These are phyloP conservation scores for Probosciger aterrimus DNA, from an alignment of 2,113 vertebrate genomes.

Conservation along the genomic window DNA sequence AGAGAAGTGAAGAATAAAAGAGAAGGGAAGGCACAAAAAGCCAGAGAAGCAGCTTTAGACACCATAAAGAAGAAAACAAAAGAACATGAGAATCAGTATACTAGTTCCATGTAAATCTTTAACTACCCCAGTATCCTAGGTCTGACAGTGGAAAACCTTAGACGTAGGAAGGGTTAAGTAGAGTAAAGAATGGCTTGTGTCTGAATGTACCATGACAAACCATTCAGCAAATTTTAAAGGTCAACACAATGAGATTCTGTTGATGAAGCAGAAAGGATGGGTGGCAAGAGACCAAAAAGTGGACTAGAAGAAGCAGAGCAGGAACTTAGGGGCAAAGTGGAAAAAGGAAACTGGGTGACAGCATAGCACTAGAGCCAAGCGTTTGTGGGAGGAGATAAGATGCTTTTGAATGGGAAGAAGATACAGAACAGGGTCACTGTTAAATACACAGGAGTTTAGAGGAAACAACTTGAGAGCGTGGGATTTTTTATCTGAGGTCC, in stretches of 20 bases:
- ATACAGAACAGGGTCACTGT: not conserved
- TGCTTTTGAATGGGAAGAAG: not conserved
- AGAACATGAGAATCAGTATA: not conserved
- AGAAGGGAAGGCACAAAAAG: not conserved
- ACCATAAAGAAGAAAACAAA: not conserved
- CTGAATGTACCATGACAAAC: not conserved
- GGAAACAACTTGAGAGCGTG: not conserved
- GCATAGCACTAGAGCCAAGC: not conserved
- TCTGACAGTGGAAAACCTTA: not conserved
- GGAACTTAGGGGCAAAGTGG: not conserved
- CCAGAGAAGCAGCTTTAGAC: not conserved
- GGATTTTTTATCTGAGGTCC: not conserved
- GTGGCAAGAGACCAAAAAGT: not conserved
- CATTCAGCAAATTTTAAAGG: not conserved
- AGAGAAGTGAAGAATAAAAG: not conserved
- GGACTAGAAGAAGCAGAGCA: not conserved
- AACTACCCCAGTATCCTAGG: not conserved
- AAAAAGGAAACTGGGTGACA: not conserved
- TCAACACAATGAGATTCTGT: not conserved
- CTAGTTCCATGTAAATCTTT: not conserved
- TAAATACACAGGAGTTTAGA: not conserved
- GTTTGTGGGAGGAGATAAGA: not conserved
- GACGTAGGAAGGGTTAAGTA: not conserved
- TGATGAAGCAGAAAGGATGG: not conserved
- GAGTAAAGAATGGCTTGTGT: not conserved